Base-by-base conservation (phyloP, 2,888 invertebrate genomes). In the Physocephala rufipes region DNA sequence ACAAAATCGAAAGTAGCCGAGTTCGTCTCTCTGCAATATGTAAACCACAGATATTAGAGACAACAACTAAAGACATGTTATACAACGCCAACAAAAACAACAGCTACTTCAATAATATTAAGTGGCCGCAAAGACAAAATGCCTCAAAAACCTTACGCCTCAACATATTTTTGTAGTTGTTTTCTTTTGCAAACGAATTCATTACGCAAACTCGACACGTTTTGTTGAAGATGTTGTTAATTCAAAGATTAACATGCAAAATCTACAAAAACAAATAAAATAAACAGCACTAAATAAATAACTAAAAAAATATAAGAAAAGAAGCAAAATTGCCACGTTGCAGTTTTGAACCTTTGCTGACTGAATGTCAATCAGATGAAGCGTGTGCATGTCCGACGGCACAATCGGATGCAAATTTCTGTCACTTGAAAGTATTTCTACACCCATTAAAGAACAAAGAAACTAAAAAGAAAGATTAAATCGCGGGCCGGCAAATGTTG, bases 141-240 rank as follows among this genome's bases (percentile, higher is more conserved):
- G 58, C 58, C 26, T 1, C 21, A 55, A 36, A 62, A 45, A 13
- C 43, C 19, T 5, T 43, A 19, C 4, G 43, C 4, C 9, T 43
- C 2, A 36, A 28, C 61, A 7, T 16, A n/a, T 47, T 63, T 24
- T 21, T 26, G 3, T 19, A 7, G 36, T 36, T 4, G 36, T 36
- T 4, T n/a, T n/a, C n/a, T n/a, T n/a, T 9, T 36, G 36, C 36
- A 4, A 36, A 51, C 12, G 43, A 49, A 45, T 13, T 3, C 51
- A 62, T 68, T 68, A 62, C 68, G 68, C 68, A 68, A 68, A 36
- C 61, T 47, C 68, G n/a, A 24, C 28, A 51, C 68, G 68, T 62
- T 68, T 49, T 21, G 15, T 43, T 67, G 36, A 59, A 51, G 62
- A 47, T 49, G 67, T 59, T 21, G 47, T 28, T 58, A 30, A 58